A percentile compares a stretch with the other conserved stretches of the same genome.
These are phyloP conservation scores for Dichetophora obliterata DNA, from an alignment of 2,888 invertebrate genomes.

Conservation along the genomic window DNA sequence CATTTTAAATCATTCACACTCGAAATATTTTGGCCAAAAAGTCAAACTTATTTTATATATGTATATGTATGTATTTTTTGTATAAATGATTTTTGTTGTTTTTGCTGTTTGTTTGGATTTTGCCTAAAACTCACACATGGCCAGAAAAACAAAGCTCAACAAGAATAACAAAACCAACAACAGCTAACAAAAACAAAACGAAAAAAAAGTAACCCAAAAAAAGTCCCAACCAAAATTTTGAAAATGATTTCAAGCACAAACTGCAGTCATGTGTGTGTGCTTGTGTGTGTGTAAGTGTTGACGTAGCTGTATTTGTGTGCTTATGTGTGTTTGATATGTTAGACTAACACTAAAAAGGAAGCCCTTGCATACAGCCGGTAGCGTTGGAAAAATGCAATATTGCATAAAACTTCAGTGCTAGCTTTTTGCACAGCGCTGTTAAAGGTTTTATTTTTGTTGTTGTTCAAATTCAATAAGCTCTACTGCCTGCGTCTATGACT, in stretches of 20 bases:
- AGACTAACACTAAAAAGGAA: neutral
- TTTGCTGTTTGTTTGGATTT: slow-evolving; percentile 17
- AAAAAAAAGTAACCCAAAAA: slow-evolving; percentile 9
- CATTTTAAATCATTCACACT: slow-evolving; percentile 40
- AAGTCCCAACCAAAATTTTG: slow-evolving; percentile 47
- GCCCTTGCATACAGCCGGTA: neutral
- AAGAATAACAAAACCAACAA: slow-evolving; percentile 12
- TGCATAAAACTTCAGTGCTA: slow-evolving; percentile 10
- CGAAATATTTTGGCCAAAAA: slow-evolving; percentile 29
- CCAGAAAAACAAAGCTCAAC: slow-evolving; percentile 5
- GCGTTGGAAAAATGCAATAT: slow-evolving; percentile 32
- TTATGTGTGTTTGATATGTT: slow-evolving; percentile 15
- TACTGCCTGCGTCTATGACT: neutral
- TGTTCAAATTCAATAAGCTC: slow-evolving; percentile 34
- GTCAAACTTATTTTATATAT: slow-evolving; percentile 50
- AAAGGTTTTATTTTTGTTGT: neutral
- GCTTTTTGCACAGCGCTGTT: neutral
- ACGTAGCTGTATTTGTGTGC: slow-evolving; percentile 43
- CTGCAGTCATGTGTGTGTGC: slow-evolving; percentile 43
- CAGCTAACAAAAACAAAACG: slow-evolving; percentile 37
- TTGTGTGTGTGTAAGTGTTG: slow-evolving; percentile 43
- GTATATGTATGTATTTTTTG: too few species aligned
- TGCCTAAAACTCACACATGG: slow-evolving; percentile 14
- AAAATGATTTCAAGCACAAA: slow-evolving; percentile 52
- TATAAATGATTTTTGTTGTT: slow-evolving; percentile 9